Conservation (phyloP, 64 coral and sea anemone species). For the Pocillopora verrucosa region DNA sequence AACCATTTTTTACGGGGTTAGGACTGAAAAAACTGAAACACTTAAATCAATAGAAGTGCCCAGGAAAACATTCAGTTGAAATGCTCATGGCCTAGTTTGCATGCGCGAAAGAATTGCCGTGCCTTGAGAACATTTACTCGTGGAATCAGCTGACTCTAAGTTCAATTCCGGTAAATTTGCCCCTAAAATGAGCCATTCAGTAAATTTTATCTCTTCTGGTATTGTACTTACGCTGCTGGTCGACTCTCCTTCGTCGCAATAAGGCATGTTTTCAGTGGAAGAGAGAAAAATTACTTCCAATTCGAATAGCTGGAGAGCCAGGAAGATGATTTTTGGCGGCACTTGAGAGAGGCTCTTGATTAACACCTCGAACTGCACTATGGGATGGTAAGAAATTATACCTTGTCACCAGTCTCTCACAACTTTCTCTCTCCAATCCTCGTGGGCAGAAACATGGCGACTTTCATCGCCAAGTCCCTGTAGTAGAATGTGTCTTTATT, state of each 20-base stretch:
- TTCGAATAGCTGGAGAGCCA: not conserved
- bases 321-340: slow-evolving; percentile 66
- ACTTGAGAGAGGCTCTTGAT: not conserved
- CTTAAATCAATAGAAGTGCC: too few species aligned
- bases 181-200: not conserved
- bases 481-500: slow-evolving; percentile 20
- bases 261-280: slow-evolving; percentile 72
- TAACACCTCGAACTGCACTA: not conserved
- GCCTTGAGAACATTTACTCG: too few species aligned
- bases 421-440: slow-evolving; percentile 32
- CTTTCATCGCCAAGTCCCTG: not conserved
- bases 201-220: slow-evolving; percentile 64
- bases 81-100: slow-evolving; percentile 19
- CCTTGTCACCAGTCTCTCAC: not conserved
- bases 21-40: too few species aligned
- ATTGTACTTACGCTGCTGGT: slow-evolving; percentile 80
- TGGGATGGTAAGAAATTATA: not conserved
- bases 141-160: not conserved
- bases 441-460: slow-evolving; percentile 89
- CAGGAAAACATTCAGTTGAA: not conserved
- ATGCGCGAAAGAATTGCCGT: too few species aligned
- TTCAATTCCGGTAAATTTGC: not conserved
- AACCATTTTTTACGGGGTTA: too few species aligned
- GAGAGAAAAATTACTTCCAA: not conserved
- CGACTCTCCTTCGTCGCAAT: slow-evolving; percentile 50